Percentiles rank a stretch among this genome's conserved stretches.
These are phyloP conservation scores for Gymnoscopelus braueri DNA, from an alignment of 2,797 vertebrate genomes.

Conservation along the genomic window DNA sequence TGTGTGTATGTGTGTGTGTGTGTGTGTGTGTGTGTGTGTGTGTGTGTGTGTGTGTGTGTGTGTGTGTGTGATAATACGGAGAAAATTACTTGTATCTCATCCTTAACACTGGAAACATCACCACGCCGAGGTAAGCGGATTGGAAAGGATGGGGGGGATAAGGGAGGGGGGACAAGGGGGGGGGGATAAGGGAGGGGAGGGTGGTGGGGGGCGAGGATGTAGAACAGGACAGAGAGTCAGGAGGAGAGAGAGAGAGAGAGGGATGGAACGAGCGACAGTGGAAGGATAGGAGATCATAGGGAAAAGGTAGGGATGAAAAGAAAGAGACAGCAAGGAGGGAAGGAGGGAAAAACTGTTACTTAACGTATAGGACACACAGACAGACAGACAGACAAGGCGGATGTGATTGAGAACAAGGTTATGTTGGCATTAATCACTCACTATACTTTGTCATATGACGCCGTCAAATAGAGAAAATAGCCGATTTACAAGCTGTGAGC, in stretches of 20 bases:
- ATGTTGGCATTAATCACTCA: too few species aligned
- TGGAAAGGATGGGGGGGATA: too few species aligned
- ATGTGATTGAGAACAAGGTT: too few species aligned
- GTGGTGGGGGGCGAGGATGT: not conserved
- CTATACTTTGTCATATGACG: too few species aligned
- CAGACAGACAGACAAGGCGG: too few species aligned
- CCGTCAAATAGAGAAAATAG: too few species aligned
- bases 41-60: slow-evolving; percentile 4
- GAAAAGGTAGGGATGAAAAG: not conserved
- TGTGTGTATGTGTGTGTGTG: slow-evolving; percentile 7
- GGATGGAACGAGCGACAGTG: not conserved
- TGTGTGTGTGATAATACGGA: slow-evolving; percentile 29
- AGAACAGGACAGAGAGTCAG: slow-evolving; percentile 10
- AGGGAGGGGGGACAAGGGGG: too few species aligned
- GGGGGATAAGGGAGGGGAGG: too few species aligned
- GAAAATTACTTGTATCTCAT: slow-evolving; percentile 35
- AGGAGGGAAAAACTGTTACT: not conserved
- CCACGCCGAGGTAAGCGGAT: slow-evolving; percentile 10
- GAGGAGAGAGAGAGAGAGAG: not conserved
- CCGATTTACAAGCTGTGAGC: too few species aligned
- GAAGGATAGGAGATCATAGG: not conserved
- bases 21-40: slow-evolving; percentile 17
- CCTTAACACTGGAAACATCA: slow-evolving; percentile 30
- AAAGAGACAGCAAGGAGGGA: not conserved
- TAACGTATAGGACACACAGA: too few species aligned